Evolutionary conservation across 1,140 invertebrate genomes (phyloP).

Genomic region (Tetragonula clypearis): DNA sequence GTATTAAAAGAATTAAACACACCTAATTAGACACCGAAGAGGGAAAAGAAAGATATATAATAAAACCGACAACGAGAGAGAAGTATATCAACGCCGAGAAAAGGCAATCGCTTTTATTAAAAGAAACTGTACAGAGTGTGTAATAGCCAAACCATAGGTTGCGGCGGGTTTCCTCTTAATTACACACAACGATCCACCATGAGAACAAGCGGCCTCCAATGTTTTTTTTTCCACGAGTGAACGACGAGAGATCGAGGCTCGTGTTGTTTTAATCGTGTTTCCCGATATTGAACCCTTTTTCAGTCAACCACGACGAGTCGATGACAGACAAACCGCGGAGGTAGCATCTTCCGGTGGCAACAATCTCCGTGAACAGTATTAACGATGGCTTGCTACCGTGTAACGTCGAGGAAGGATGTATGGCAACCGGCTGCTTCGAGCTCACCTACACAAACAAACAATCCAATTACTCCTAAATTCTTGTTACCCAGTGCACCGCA

Average conservation of each 20-base stretch:
- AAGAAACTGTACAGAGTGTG: too few relatives aligned
- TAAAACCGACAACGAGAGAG: too few relatives aligned
- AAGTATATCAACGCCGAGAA: too few relatives aligned
- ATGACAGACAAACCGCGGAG: slow-evolving; percentile 89
- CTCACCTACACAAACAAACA: slow-evolving; percentile 78
- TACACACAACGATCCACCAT: too few relatives aligned
- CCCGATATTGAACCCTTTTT: slow-evolving; percentile 54
- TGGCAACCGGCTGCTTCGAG: slow-evolving; percentile 86
- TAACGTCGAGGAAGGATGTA: slow-evolving; percentile 93
- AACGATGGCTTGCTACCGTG: slow-evolving; percentile 88
- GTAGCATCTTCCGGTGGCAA: slow-evolving; percentile 92
- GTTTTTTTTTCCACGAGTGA: not conserved
- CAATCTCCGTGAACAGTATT: slow-evolving; percentile 95
- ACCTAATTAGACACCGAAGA: too few relatives aligned
- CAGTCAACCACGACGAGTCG: slow-evolving; percentile 87
- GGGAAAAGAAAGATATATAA: too few relatives aligned
- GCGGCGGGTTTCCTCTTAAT: too few relatives aligned
- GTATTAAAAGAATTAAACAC: too few relatives aligned
- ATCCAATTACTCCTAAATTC: slow-evolving; percentile 55
- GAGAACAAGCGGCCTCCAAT: not conserved
- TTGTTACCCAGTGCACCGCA: slow-evolving; percentile 25
- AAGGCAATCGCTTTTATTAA: too few relatives aligned
- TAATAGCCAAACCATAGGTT: too few relatives aligned
- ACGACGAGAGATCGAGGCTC: too few relatives aligned
- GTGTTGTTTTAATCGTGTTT: slow-evolving; percentile 45